phyloP scores from a whole-genome alignment of 2,888 invertebrate species.

The Eumerus sabulonum region DNA sequence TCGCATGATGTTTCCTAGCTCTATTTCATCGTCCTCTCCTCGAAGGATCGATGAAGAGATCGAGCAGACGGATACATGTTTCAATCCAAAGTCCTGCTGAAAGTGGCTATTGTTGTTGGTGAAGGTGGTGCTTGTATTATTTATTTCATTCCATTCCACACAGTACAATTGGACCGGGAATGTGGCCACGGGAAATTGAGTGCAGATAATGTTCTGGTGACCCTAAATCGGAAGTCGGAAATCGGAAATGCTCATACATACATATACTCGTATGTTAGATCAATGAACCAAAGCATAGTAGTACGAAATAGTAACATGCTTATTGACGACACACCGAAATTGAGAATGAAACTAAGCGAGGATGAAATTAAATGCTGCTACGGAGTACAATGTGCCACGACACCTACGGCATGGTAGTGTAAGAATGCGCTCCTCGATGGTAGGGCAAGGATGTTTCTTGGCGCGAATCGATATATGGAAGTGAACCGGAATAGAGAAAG shows the following conservation, averaged over 20 bases:
- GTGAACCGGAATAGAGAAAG: slow-evolving; percentile 9
- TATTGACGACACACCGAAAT: slow-evolving; percentile 51
- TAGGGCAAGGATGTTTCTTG: slow-evolving; percentile 29
- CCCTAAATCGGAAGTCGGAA: slow-evolving; percentile 43
- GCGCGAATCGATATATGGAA: slow-evolving; percentile 43
- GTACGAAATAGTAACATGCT: slow-evolving; percentile 44
- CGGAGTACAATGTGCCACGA: slow-evolving; percentile 30
- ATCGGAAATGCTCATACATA: no score
- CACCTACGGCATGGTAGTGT: background rate
- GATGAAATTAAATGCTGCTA: slow-evolving; percentile 54
- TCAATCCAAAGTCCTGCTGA: slow-evolving; percentile 34
- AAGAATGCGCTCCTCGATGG: slow-evolving; percentile 17
- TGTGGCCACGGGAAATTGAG: slow-evolving; percentile 66
- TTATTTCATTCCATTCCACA: slow-evolving; percentile 6
- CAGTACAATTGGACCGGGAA: slow-evolving; percentile 10
- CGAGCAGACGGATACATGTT: slow-evolving; percentile 39
- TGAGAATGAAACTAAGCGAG: slow-evolving; percentile 38
- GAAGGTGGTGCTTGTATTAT: slow-evolving; percentile 1
- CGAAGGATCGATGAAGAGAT: slow-evolving; percentile 15
- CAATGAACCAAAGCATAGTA: slow-evolving; percentile 35
- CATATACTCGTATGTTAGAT: slow-evolving; percentile 60
- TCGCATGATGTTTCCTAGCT: slow-evolving; percentile 31
- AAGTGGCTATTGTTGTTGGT: slow-evolving; percentile 19
- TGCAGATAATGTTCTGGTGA: slow-evolving; percentile 70
- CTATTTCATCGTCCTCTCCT: background rate